Base-by-base conservation (phyloP, 2,888 invertebrate genomes). In the Tachystola acroxantha region DNA sequence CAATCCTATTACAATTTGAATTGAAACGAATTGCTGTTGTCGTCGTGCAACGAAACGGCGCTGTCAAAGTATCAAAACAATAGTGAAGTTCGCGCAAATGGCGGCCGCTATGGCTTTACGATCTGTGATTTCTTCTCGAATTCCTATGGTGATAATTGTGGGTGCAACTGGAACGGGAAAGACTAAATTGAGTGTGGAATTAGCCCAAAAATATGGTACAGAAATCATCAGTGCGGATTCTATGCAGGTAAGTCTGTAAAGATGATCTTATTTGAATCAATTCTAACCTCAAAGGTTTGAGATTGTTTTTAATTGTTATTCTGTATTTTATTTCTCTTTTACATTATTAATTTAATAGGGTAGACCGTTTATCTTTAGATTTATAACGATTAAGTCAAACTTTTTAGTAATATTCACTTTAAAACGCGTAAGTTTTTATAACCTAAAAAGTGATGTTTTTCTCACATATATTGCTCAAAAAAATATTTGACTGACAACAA, bases 141-240 rank as follows among this genome's bases (percentile, higher is more conserved):
- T 86, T 56, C 95, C 96, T 47, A 81, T 95, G 63, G 92, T 99
- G 58, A 93, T 98, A 34, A 93, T 99, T 80, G 89, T 98, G 50
- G 99, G 99, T 55, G 94, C 98, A 20, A 99, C 99, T 26, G 99
- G 98, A 7, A 94, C 96, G 4, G 99, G 99, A 38, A 99, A 99
- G 88, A 97, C 99, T 1, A 98, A 98, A 80, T 86, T 99, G 52
- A 95, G 96, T 39, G 89, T 99, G 40, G 95, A 98, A 87, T 85
- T 99, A 47, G 98, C 97, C 0, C 90, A 91, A 58, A 91, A 89
- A 65, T 96, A 94, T 74, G 89, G 89, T 49, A 95, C 96, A 14
- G 98, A 99, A 89, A 93, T 99, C 39, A 94, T 99, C 42, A 98
- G 97, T 64, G 98, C 98, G 0, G 99, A 99, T 91, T 98, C 99